Base-by-base conservation (phyloP, 1,140 invertebrate species). In the Helicorthomorpha holstii region DNA sequence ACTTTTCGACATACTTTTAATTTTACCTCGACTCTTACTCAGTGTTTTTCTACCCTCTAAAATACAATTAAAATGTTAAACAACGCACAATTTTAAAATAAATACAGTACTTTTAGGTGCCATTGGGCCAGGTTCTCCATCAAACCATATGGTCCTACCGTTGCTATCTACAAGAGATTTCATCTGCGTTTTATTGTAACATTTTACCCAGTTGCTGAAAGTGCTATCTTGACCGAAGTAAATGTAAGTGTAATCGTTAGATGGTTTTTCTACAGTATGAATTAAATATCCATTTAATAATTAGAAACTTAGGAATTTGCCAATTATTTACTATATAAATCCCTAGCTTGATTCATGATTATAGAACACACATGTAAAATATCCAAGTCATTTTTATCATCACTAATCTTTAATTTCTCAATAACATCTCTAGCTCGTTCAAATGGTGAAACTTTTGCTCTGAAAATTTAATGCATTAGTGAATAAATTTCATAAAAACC, bases 71-170 rank as follows among this genome's bases (percentile, higher is more conserved):
- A n/a, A n/a, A n/a, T n/a, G n/a, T n/a, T n/a, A n/a, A n/a, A n/a
- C n/a, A n/a, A n/a, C n/a, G n/a, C n/a, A n/a, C n/a, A n/a, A n/a
- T 34, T 34, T 34, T 7, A 34, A 7, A 34, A 34, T 34, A 16
- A 34, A 34, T 7, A 34, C 7, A 7, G 16, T 54, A 64, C 64
- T 57, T 59, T 57, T 61, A 1, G 65, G 64, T 27, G 54, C 55
- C 53, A 68, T 45, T 7, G 60, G 57, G 0, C 65, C 64, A 12
- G 64, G 51, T n/a, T 60, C 48, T 16, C 66, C 66, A 49, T 50
- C n/a, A 48, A 62, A 68, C 65, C 65, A 68, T 19, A 68, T 65
- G 3, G 66, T 68, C 50, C 66, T 59, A 27, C 58, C 57, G 52
- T 67, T 64, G 47, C 59, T 56, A 52, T 68, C 66, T 0, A 60